phyloP scores from a whole-genome alignment of 37 sponge, comb jelly and placozoan genomes.

The Sycon ciliatum region DNA sequence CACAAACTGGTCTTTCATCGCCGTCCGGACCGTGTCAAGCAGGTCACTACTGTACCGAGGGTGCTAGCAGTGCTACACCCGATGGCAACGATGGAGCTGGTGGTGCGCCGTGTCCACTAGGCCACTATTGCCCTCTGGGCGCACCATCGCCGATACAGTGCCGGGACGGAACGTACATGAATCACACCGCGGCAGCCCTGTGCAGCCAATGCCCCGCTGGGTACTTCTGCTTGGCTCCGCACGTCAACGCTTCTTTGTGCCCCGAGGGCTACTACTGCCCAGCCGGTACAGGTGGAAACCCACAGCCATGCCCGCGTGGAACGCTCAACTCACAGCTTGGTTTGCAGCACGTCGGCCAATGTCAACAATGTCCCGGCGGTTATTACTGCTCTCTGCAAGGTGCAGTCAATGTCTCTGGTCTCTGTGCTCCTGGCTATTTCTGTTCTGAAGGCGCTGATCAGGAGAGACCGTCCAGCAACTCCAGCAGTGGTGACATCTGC shows the following conservation, averaged over 20 bases:
- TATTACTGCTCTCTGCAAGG: conserved; percentile 14
- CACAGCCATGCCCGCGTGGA: background rate
- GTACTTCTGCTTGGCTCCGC: conserved; percentile 10
- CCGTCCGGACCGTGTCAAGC: conserved; percentile 19
- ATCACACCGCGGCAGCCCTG: background rate
- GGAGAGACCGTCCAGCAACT: background rate
- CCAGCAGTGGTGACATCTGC: background rate
- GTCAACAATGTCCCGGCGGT: conserved; percentile 25
- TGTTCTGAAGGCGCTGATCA: conserved; percentile 20
- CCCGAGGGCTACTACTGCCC: background rate
- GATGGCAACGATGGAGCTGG: background rate
- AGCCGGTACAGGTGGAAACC: conserved; percentile 19
- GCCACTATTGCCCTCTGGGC: conserved; percentile 26
- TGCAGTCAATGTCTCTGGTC: conserved; percentile 10
- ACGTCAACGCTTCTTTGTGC: background rate
- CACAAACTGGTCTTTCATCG: conserved; percentile 2
- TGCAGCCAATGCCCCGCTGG: conserved; percentile 16
- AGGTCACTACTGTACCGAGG: conserved; percentile 23
- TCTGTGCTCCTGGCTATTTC: conserved; percentile 19
- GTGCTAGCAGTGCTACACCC: background rate
- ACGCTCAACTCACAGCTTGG: background rate
- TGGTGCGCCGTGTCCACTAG: conserved; percentile 24
- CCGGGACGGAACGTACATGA: conserved; percentile 17
- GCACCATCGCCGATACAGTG: conserved; percentile 8
- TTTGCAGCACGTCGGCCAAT: background rate